Base-by-base conservation (phyloP, 2,888 invertebrate genomes). In the Stratiomys singularior region DNA sequence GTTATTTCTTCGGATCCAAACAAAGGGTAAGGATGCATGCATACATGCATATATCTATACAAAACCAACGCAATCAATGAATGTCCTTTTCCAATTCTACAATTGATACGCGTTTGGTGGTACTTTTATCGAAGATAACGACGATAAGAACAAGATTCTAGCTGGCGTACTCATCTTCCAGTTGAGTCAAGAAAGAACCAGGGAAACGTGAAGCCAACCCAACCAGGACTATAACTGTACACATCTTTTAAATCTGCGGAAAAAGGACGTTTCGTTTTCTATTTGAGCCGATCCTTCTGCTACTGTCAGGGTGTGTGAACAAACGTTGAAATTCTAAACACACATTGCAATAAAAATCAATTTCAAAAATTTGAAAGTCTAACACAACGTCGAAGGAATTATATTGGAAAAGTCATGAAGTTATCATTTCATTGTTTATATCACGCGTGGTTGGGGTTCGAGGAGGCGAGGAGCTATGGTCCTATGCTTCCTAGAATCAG, bases 401-500 rank as follows among this genome's bases (percentile, higher is more conserved):
- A 67, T 44, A 67, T 67, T 21, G 37, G 23, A 67, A 67, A 67
- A 67, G 67, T 67, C 46, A 37, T 67, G 67, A 67, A 67, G 67
- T 46, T 67, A 44, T 46, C 46, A 67, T 67, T 25, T 46, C 46
- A 67, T 67, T 46, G 67, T 67, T 67, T 67, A 18, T 44, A 52
- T 52, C 15, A 4, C 18, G 3, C 52, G 15, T 13, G 15, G 4
- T 4, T 52, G 15, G 15, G 18, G 7, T 52, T 3, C 37, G 37
- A 37, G 3, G 37, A 37, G 9, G 9, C 37, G n/a, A n/a, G n/a
- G n/a, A n/a, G n/a, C n/a, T n/a, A n/a, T n/a, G n/a, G n/a, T n/a
- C n/a, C n/a, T n/a, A n/a, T n/a, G 9, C 37, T 37, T 37, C 37
- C 37, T 37, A 37, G 37, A 37, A 37, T 37, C 5, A 37, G 9